A percentile compares a stretch with the other conserved stretches of the same genome.
phyloP scores from a whole-genome alignment of 53 echinoderm and acorn worm genomes.

The Holothuria leucospilota region DNA sequence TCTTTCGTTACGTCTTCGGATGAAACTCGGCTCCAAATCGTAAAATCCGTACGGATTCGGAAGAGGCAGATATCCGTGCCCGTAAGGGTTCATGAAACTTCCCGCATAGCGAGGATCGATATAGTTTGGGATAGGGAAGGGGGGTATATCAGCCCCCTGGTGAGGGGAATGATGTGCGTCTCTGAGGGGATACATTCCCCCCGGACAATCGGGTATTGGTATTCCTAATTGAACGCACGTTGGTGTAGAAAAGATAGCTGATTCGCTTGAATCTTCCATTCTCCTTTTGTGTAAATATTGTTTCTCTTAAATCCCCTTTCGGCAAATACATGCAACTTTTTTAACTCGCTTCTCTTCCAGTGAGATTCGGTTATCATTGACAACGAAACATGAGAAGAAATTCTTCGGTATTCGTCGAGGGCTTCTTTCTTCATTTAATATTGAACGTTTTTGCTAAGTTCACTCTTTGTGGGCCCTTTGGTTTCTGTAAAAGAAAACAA shows the following conservation, averaged over 20 bases:
- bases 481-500: too few species aligned
- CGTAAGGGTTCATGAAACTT: constrained; percentile 93
- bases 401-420: too few species aligned
- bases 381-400: too few species aligned
- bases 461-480: too few species aligned
- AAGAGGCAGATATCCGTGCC: constrained; percentile 87
- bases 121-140: constrained; percentile 82
- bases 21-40: constrained; percentile 97
- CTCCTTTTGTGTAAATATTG: background rate
- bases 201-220: constrained; percentile 93
- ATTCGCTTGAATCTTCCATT: constrained; percentile 77
- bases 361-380: background rate
- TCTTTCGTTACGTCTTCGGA: constrained; percentile 94
- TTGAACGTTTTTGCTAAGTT: too few species aligned
- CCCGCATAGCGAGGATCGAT: constrained; percentile 88
- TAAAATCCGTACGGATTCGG: constrained; percentile 97
- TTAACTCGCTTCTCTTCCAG: background rate
- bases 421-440: too few species aligned
- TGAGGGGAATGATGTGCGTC: constrained; percentile 72
- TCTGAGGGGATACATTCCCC: constrained; percentile 84
- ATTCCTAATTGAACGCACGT: constrained; percentile 98
- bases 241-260: constrained; percentile 95
- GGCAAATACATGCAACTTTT: background rate
- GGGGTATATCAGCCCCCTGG: constrained; percentile 23
- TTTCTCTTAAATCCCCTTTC: background rate